Evolutionary conservation across 2,113 vertebrate species (phyloP).

Genomic region (Neogobius melanostomus): DNA sequence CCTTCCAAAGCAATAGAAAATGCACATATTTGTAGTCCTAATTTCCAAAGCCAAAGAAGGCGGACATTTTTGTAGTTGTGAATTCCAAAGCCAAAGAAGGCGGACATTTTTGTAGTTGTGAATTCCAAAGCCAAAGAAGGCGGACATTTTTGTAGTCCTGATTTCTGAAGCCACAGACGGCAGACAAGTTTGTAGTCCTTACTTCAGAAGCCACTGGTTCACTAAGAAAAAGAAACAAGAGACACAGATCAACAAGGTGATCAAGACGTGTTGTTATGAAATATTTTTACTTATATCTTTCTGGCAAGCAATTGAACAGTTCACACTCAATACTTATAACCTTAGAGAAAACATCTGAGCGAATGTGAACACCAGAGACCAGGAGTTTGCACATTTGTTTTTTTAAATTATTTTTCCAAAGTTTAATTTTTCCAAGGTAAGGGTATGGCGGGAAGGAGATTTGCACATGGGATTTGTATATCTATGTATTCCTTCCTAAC

Average conservation of each 20-base stretch:
- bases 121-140: conserved; percentile 69
- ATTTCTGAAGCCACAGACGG: conserved; percentile 11
- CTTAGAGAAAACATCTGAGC: too few relatives aligned
- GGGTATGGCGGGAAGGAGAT: too few relatives aligned
- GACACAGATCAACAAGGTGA: conserved; percentile 19
- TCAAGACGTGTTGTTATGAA: too few relatives aligned
- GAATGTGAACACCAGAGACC: too few relatives aligned
- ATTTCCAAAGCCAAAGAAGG: conserved; percentile 69
- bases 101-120: conserved; percentile 23
- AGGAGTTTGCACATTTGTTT: too few relatives aligned
- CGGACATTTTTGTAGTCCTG: neutral
- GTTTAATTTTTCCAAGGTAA: too few relatives aligned
- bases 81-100: conserved; percentile 10
- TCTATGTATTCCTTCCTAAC: too few relatives aligned
- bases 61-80: neutral
- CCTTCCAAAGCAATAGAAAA: conserved; percentile 9
- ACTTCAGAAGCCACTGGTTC: conserved; percentile 78
- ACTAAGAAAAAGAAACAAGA: conserved; percentile 44
- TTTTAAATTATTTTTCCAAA: too few relatives aligned
- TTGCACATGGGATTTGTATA: too few relatives aligned
- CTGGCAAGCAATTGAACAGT: too few relatives aligned
- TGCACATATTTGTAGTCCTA: conserved; percentile 23
- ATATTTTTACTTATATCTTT: too few relatives aligned
- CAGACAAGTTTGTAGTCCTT: conserved; percentile 25
- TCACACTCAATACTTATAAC: too few relatives aligned